Percentiles rank a stretch among this genome's conserved stretches.
These are phyloP conservation scores for Aythya baeri DNA, from an alignment of 2,113 vertebrate genomes.

Conservation along the genomic window DNA sequence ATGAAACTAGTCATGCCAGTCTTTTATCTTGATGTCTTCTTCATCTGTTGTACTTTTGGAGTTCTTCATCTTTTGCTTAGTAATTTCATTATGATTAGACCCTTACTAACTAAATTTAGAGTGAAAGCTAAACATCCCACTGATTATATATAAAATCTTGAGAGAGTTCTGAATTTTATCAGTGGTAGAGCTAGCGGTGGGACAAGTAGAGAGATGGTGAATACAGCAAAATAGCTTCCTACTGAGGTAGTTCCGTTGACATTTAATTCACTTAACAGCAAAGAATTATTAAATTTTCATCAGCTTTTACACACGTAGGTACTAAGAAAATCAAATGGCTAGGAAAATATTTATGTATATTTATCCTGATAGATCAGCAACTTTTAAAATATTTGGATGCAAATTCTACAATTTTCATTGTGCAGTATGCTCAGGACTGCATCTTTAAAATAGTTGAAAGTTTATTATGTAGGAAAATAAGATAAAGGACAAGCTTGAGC, in stretches of 20 bases:
- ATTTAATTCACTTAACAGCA: neutral
- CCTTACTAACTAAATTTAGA: neutral
- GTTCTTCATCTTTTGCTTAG: neutral
- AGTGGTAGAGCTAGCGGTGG: neutral
- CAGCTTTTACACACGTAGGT: neutral
- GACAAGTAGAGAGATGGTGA: neutral
- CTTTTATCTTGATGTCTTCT: rapidly evolving
- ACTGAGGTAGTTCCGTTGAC: neutral
- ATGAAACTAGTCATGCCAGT: neutral
- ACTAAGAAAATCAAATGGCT: neutral
- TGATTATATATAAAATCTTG: neutral
- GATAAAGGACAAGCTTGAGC: neutral
- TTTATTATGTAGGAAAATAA: neutral
- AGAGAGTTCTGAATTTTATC: neutral
- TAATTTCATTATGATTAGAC: neutral
- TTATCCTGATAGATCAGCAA: neutral
- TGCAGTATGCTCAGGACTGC: neutral
- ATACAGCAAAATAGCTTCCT: neutral
- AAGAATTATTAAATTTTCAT: neutral
- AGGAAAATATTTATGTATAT: neutral
- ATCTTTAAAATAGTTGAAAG: neutral
- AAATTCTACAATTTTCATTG: neutral
- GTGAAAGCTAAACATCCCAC: neutral
- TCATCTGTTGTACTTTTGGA: neutral
- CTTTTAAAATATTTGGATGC: neutral